phyloP scores from a whole-genome alignment of 2,797 vertebrate species.

The Poecile montanus region DNA sequence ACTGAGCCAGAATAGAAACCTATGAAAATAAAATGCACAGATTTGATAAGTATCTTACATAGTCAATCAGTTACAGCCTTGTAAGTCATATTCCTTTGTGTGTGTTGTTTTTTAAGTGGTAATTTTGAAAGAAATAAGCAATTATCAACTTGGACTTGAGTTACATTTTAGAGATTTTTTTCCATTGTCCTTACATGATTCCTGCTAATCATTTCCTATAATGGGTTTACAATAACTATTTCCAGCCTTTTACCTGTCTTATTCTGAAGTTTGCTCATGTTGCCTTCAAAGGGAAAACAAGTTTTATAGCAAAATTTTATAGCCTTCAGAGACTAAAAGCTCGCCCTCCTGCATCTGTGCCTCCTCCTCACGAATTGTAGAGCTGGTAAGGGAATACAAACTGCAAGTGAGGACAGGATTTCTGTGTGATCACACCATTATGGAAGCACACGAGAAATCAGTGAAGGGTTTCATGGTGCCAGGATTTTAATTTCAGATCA shows the following conservation, averaged over 20 bases:
- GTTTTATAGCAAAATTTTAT: neutral
- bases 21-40: slow-evolving; percentile 35
- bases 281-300: neutral
- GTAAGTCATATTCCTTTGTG: neutral
- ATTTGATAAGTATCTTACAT: neutral
- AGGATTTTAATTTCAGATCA: neutral
- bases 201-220: neutral
- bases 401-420: neutral
- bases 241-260: neutral
- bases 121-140: neutral
- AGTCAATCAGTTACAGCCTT: neutral
- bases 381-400: neutral
- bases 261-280: neutral
- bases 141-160: neutral
- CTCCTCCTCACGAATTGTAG: neutral
- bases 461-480: neutral
- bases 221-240: neutral
- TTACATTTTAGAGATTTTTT: neutral
- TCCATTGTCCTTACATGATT: neutral
- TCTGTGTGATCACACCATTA: neutral
- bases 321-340: neutral
- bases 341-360: neutral
- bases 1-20: slow-evolving; percentile 24
- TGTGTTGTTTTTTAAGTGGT: neutral
- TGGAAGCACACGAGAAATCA: neutral